Evolutionary conservation across 2,888 invertebrate species (phyloP), one percentile per base, ranked within the genome.

Genomic region (Pseudococcus viburni): DNA sequence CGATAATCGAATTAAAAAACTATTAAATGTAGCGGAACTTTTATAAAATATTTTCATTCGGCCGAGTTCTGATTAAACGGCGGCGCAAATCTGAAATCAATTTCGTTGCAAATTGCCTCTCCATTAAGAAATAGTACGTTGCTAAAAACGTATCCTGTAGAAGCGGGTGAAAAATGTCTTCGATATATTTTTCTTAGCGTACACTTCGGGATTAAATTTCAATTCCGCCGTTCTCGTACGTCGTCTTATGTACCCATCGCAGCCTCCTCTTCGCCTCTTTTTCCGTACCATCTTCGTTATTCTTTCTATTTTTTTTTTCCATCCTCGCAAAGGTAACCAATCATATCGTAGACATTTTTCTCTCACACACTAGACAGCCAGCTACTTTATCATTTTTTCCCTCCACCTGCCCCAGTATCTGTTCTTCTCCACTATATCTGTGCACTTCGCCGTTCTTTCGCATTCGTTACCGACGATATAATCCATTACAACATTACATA

Each of bases 311-410:
- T 59, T 59, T 19, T 59, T 59, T 19, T 15, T 51, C 19, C 55
- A 55, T 64, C 64, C 12, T 26, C 12, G 68, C 22, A 73, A 73
- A 39, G 85, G 85, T 85, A 85, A 86, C 86, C 86, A 64, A 86
- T 86, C 86, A 86, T 84, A 84, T 84, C 84, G 84, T 86, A 86
- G 86, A 86, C 86, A 86, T 86, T 86, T 86, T 86, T 86, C 86
- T 86, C 59, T 59, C 42, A 55, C 86, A 55, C 26, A 12, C 33
- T 33, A 86, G 86, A 86, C 86, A 86, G 86, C 68, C 39, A 55
- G 26, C 85, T 26, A 64, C 68, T 86, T 86, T 86, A 86, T 86
- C 86, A 86, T 86, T 64, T 86, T 86, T 33, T 3, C 55, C 64
- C 59, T 59, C 19, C 6, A 19, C 59, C 7, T 19, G 8, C 59